Evolutionary conservation across 2,797 vertebrate genomes (phyloP).

Genomic region (Peromyscus eremicus): DNA sequence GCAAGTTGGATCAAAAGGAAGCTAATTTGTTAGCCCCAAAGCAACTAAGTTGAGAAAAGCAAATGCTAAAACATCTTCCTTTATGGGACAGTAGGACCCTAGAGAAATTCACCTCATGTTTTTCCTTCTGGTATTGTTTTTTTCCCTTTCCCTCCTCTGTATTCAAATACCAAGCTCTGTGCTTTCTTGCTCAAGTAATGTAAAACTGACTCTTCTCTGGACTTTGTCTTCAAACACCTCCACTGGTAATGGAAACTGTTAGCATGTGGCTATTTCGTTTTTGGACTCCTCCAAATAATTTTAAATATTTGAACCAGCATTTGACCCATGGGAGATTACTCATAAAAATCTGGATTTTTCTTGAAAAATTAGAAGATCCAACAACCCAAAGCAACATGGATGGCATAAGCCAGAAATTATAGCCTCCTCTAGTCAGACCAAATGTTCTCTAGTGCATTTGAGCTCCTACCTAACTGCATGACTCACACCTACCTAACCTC

Average conservation of each 20-base stretch:
- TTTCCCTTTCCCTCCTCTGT: not conserved
- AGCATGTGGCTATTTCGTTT: not conserved
- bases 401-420: not conserved
- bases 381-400: not conserved
- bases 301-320: constrained; percentile 17
- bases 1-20: not conserved
- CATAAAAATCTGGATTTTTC: constrained; percentile 54
- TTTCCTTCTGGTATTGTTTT: constrained; percentile 5
- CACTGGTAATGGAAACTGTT: not conserved
- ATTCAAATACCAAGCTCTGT: not conserved
- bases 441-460: not conserved
- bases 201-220: not conserved
- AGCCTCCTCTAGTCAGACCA: not conserved
- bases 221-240: not conserved
- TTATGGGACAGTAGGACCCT: not conserved
- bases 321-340: not conserved
- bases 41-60: constrained; percentile 23
- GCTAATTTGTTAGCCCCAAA: not conserved
- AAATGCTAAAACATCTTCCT: constrained; percentile 33
- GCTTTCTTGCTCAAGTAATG: not conserved
- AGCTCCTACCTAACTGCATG: not conserved
- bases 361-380: constrained; percentile 62
- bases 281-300: not conserved
- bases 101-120: not conserved
- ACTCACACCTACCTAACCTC: not conserved